Evolutionary conservation across 2,113 vertebrate genomes (phyloP).

Genomic region (Otus sunia): DNA sequence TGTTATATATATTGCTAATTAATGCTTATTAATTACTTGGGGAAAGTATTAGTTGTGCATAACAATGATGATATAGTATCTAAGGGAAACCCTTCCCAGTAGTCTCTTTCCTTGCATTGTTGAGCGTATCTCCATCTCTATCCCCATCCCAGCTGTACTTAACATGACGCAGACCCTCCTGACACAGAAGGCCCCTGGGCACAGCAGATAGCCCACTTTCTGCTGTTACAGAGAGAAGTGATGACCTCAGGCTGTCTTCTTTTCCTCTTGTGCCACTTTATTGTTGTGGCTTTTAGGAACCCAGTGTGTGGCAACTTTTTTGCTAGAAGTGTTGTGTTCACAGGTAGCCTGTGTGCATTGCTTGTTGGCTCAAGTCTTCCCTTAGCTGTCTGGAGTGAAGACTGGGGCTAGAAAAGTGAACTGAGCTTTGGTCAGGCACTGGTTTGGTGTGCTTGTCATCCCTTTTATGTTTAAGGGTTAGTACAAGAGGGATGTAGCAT

Average conservation of each 20-base stretch:
- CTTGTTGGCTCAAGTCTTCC: background rate
- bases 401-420: background rate
- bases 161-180: background rate
- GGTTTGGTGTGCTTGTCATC: background rate
- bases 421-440: background rate
- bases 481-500: background rate
- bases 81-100: background rate
- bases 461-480: background rate
- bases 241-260: background rate
- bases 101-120: background rate
- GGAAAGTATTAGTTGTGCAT: background rate
- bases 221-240: background rate
- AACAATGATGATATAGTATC: background rate
- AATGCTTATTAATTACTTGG: background rate
- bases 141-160: background rate
- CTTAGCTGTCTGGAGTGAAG: background rate
- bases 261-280: background rate
- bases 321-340: background rate
- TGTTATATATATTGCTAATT: background rate
- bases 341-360: background rate
- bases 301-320: background rate
- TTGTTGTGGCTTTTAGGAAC: background rate
- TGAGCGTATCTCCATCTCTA: background rate
- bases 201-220: background rate
- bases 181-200: background rate